These are phyloP conservation scores for Propithecus deckenii DNA, from an alignment of 2,797 vertebrate species.

Conservation along the genomic window DNA sequence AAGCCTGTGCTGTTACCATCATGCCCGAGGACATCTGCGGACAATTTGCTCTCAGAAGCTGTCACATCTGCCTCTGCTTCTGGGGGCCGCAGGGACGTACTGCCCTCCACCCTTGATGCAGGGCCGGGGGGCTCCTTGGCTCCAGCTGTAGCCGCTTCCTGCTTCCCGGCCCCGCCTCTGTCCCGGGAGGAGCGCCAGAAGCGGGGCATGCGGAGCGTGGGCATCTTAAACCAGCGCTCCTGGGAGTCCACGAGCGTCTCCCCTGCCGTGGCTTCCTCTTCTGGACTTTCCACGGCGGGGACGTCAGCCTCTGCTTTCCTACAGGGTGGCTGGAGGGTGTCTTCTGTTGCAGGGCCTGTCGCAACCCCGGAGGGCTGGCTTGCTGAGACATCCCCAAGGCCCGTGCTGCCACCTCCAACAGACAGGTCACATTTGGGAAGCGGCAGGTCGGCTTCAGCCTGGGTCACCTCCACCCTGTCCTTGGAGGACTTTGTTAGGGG, in stretches of 20 bases:
- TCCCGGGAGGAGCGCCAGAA: not conserved
- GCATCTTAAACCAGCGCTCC: slow-evolving; percentile 81
- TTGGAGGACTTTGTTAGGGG: slow-evolving; percentile 71
- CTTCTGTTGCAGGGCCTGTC: not conserved
- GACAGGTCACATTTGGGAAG: not conserved
- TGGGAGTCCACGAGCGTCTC: not conserved
- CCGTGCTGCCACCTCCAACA: not conserved
- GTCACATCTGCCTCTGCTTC: not conserved
- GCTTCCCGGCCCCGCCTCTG: fast-evolving
- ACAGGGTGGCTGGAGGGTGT: not conserved
- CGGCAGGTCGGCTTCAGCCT: not conserved
- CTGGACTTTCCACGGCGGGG: not conserved
- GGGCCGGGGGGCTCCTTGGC: not conserved
- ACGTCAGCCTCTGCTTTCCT: fast-evolving
- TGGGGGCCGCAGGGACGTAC: not conserved
- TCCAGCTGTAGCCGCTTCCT: not conserved
- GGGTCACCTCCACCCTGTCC: not conserved
- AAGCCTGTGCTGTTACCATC: not conserved
- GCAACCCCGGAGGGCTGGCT: fast-evolving
- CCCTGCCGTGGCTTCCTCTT: not conserved
- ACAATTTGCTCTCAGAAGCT: not conserved
- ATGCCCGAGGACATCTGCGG: not conserved
- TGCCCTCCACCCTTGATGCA: not conserved
- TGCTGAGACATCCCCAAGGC: fast-evolving
- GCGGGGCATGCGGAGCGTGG: slow-evolving; percentile 71